Percentiles rank a stretch among this genome's conserved stretches.
Evolutionary conservation across 2,888 invertebrate species (phyloP).

Genomic region (Saturnia japonica): DNA sequence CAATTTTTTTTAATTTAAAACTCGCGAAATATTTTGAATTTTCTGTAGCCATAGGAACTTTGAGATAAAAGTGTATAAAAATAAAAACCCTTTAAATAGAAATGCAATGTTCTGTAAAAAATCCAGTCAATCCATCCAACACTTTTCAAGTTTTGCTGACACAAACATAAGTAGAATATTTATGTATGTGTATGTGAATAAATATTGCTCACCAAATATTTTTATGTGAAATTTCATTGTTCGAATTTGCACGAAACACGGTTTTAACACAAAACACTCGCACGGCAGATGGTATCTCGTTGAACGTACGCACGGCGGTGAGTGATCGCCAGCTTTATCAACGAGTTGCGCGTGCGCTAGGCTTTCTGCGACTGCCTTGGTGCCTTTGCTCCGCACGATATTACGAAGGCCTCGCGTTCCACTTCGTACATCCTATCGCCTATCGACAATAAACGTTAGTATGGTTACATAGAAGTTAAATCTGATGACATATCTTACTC

Average conservation of each 20-base stretch:
- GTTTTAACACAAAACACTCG: constrained; percentile 50
- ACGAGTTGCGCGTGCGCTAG: constrained; percentile 68
- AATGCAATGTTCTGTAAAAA: too few species aligned
- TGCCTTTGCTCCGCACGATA: constrained; percentile 47
- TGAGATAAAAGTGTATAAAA: too few species aligned
- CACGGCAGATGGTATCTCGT: constrained; percentile 29
- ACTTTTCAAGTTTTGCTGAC: too few species aligned
- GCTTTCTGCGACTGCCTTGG: constrained; percentile 63
- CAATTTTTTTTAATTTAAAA: too few species aligned
- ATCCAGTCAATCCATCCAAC: too few species aligned
- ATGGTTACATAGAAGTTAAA: constrained; percentile 34
- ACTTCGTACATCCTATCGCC: constrained; percentile 57
- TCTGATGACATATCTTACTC: constrained; percentile 22
- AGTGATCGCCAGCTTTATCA: constrained; percentile 36
- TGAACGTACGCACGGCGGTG: constrained; percentile 42
- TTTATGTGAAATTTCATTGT: constrained; percentile 71
- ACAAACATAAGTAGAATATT: too few species aligned
- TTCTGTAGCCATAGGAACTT: not conserved
- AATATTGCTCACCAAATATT: constrained; percentile 61
- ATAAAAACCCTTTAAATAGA: too few species aligned
- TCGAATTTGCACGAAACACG: constrained; percentile 43
- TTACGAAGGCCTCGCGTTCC: constrained; percentile 59
- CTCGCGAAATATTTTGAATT: not conserved
- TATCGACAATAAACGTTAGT: constrained; percentile 48
- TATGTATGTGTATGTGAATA: not conserved